Evolutionary conservation across 2,113 vertebrate genomes (phyloP).

Genomic region (Neodontobutis hainanensis): DNA sequence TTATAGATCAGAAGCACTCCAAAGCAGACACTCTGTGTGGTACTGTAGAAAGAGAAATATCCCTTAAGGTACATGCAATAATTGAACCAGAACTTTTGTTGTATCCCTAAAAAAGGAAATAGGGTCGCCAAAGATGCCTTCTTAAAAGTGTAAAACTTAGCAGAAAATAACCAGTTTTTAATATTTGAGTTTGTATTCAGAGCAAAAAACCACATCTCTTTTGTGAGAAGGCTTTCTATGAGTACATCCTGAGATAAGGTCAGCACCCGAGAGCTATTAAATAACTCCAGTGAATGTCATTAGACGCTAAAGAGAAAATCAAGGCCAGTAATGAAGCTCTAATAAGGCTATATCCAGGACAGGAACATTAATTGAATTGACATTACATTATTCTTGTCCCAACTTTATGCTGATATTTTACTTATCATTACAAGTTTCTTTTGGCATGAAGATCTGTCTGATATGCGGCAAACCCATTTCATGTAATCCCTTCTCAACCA

Average conservation of each 20-base stretch:
- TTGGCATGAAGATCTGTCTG: too few species aligned
- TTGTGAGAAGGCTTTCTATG: neutral
- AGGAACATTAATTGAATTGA: neutral
- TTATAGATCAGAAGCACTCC: neutral
- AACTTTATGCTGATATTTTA: neutral
- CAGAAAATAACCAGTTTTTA: neutral
- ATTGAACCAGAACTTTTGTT: too few species aligned
- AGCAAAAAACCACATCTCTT: neutral
- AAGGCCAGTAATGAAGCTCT: constrained; percentile 21
- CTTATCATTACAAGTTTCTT: too few species aligned
- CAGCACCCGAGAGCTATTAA: neutral
- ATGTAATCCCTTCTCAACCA: constrained; percentile 9
- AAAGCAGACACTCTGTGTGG: neutral
- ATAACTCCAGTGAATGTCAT: constrained; percentile 8
- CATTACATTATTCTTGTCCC: neutral
- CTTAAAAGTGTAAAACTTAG: too few species aligned
- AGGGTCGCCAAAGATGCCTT: too few species aligned
- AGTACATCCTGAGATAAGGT: neutral
- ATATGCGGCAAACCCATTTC: neutral
- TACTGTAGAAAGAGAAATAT: neutral
- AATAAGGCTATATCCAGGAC: constrained; percentile 14
- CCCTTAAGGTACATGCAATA: neutral
- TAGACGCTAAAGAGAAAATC: constrained; percentile 21
- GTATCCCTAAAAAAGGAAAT: too few species aligned
- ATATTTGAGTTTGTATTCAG: neutral